Percentiles rank a stretch among this genome's conserved stretches.
These are phyloP conservation scores for Lasiurus borealis DNA, from an alignment of 2,113 vertebrate species.

Conservation along the genomic window DNA sequence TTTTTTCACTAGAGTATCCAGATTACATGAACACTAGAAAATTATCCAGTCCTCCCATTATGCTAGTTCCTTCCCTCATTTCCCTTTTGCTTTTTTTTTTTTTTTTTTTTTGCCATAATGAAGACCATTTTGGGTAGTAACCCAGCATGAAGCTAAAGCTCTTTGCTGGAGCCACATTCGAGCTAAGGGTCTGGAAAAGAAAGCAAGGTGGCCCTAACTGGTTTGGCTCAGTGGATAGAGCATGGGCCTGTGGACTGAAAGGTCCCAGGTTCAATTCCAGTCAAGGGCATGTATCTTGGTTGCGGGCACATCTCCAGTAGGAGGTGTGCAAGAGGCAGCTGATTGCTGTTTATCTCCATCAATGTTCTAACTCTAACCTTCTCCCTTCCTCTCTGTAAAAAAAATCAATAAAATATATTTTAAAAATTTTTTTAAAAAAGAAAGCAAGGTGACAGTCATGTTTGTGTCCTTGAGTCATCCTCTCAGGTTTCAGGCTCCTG, in stretches of 20 bases:
- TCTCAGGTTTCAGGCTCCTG: slow-evolving; percentile 10
- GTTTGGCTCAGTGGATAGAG: too few relatives aligned
- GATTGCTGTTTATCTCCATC: too few relatives aligned
- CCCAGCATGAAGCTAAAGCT: not conserved
- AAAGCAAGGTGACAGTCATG: not conserved
- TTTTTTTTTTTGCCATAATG: not conserved
- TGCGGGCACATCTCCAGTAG: too few relatives aligned
- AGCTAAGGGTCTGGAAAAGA: not conserved
- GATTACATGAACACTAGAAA: not conserved
- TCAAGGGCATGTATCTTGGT: too few relatives aligned
- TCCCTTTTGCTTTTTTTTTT: not conserved
- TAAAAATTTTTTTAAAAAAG: not conserved
- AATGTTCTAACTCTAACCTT: too few relatives aligned
- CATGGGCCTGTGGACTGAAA: too few relatives aligned
- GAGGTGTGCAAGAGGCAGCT: too few relatives aligned
- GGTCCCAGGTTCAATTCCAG: too few relatives aligned
- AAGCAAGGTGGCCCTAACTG: not conserved
- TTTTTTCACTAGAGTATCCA: slow-evolving; percentile 5
- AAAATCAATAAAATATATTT: too few relatives aligned
- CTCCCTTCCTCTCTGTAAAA: too few relatives aligned
- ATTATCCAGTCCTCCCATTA: not conserved
- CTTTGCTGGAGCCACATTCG: not conserved
- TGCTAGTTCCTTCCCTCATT: not conserved
- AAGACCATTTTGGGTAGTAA: not conserved
- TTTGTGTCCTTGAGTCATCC: not conserved